Percentiles rank a stretch among this genome's conserved stretches.
Evolutionary conservation across 1,140 invertebrate species (phyloP).

Genomic region (Anastrepha ludens): DNA sequence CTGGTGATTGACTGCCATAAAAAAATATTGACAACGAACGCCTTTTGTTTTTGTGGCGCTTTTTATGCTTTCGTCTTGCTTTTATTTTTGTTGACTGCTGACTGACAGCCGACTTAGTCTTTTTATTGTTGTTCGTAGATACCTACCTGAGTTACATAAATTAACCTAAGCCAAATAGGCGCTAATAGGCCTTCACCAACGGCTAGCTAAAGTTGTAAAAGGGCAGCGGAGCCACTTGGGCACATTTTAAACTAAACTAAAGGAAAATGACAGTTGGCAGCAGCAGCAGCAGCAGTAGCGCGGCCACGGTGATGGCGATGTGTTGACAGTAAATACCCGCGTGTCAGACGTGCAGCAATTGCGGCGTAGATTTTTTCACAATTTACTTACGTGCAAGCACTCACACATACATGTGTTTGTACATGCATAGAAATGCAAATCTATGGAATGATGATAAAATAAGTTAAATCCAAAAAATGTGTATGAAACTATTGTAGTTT

Average conservation of each 20-base stretch:
- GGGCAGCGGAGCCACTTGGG: not conserved
- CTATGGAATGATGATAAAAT: too few species aligned
- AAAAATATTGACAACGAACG: not conserved
- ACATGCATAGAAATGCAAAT: not conserved
- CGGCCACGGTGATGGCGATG: not conserved
- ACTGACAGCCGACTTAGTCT: not conserved
- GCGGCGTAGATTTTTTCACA: constrained; percentile 8
- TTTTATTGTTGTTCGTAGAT: not conserved
- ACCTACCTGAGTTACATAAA: constrained; percentile 28
- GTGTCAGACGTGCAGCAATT: not conserved
- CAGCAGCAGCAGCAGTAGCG: too few species aligned
- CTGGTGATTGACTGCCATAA: constrained; percentile 28
- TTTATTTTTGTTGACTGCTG: not conserved
- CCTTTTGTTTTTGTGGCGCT: constrained; percentile 17
- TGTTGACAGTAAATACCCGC: constrained; percentile 38
- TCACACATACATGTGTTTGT: too few species aligned
- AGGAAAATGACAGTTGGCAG: constrained; percentile 13
- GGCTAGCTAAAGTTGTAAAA: constrained; percentile 5
- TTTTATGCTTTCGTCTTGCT: not conserved
- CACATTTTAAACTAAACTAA: not conserved
- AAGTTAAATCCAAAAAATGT: too few species aligned
- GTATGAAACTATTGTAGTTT: too few species aligned
- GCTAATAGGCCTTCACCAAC: constrained; percentile 29
- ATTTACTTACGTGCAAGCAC: not conserved
- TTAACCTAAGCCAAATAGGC: constrained; percentile 24